phyloP scores from a whole-genome alignment of 2,113 vertebrate genomes.

The Prietella phreatophila region DNA sequence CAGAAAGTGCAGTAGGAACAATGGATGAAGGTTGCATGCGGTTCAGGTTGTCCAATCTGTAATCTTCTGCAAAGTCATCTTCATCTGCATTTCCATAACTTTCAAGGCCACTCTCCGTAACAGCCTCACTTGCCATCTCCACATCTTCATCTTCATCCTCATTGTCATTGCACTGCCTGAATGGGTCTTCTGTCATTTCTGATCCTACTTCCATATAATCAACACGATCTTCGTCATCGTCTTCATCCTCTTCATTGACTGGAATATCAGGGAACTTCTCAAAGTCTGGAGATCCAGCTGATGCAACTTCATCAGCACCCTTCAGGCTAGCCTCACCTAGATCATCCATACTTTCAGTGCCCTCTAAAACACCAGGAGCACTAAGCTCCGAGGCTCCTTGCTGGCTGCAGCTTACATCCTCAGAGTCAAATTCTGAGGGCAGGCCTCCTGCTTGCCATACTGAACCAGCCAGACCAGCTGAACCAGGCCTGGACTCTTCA shows the following conservation, averaged over 20 bases:
- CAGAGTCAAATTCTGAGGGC: constrained; percentile 74
- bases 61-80: constrained; percentile 74
- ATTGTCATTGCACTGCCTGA: constrained; percentile 61
- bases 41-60: constrained; percentile 73
- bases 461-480: constrained; percentile 64
- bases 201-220: constrained; percentile 78
- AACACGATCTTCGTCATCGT: constrained; percentile 63
- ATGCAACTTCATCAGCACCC: constrained; percentile 73
- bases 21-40: constrained; percentile 58
- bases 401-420: constrained; percentile 76
- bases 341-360: constrained; percentile 76
- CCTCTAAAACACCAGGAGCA: constrained; percentile 75
- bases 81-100: constrained; percentile 77
- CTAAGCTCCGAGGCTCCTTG: constrained; percentile 75
- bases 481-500: constrained; percentile 74
- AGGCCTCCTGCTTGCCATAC: constrained; percentile 65
- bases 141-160: constrained; percentile 73
- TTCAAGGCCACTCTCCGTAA: constrained; percentile 76
- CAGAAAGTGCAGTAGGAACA: constrained; percentile 56
- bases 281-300: constrained; percentile 71
- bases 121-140: constrained; percentile 77
- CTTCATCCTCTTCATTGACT: constrained; percentile 68
- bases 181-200: constrained; percentile 66
- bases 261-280: constrained; percentile 74
- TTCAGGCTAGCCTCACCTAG: constrained; percentile 75